These are phyloP conservation scores for Geothlypis trichas DNA, from an alignment of 2,113 vertebrate species.

Conservation along the genomic window DNA sequence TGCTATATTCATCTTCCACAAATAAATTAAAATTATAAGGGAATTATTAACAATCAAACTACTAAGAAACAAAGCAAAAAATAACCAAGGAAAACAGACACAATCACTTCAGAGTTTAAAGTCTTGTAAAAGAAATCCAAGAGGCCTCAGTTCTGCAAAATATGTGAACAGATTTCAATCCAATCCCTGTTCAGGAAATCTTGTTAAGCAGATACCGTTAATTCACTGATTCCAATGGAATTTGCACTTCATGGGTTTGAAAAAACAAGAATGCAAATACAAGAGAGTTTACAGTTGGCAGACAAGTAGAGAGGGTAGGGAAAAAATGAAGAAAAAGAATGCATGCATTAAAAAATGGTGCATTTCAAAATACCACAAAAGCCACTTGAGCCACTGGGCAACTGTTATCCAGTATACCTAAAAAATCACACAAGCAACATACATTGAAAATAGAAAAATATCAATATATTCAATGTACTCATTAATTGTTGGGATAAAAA, in stretches of 20 bases:
- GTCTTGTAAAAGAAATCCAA: not conserved
- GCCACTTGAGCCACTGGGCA: not conserved
- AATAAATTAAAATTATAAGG: not conserved
- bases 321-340: not conserved
- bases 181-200: not conserved
- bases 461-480: not conserved
- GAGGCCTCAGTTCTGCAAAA: not conserved
- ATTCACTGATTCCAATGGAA: not conserved
- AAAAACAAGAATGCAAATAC: not conserved
- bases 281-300: not conserved
- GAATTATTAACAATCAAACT: not conserved
- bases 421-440: not conserved
- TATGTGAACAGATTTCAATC: not conserved
- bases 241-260: not conserved
- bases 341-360: fast-evolving
- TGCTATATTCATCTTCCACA: not conserved
- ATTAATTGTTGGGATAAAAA: not conserved
- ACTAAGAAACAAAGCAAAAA: not conserved
- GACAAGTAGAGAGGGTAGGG: not conserved
- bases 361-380: not conserved
- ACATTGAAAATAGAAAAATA: not conserved
- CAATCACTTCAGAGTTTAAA: not conserved
- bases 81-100: not conserved
- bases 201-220: not conserved
- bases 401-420: not conserved